Conservation (phyloP, 2,797 vertebrate species). For the Acrossocheilus fasciatus region DNA sequence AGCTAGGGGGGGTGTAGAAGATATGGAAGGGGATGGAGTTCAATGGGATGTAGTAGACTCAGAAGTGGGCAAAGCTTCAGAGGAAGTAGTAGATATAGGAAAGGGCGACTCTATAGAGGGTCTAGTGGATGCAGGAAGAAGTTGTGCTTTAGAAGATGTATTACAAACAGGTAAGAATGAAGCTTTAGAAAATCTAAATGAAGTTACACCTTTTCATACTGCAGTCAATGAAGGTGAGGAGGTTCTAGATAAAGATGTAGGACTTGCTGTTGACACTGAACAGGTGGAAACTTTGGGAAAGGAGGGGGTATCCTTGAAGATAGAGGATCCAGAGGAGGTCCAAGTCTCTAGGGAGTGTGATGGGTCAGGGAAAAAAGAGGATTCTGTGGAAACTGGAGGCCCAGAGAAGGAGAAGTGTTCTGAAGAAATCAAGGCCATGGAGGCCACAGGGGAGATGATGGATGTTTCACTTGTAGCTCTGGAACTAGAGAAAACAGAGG, state of each 20-base stretch:
- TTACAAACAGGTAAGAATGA: neutral
- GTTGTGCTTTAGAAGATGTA: neutral
- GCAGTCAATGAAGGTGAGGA: neutral
- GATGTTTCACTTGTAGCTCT: slow-evolving; percentile 71
- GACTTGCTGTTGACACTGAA: neutral
- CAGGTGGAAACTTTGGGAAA: slow-evolving; percentile 9
- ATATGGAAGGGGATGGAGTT: neutral
- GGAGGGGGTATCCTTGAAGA: neutral
- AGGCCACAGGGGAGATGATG: slow-evolving; percentile 69
- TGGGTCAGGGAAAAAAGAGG: slow-evolving; percentile 3
- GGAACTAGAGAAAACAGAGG: slow-evolving; percentile 77
- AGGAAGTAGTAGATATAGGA: neutral
- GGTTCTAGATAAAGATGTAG: slow-evolving; percentile 9
- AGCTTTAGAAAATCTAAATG: neutral
- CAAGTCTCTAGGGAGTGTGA: slow-evolving; percentile 6
- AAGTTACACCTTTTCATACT: neutral
- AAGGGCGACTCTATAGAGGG: neutral
- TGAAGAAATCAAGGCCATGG: slow-evolving; percentile 65
- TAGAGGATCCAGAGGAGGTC: slow-evolving; percentile 1
- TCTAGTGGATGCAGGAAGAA: neutral
- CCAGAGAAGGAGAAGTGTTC: slow-evolving; percentile 59
- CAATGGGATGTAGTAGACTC: slow-evolving; percentile 1
- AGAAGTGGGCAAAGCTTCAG: neutral
- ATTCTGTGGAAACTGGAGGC: neutral
- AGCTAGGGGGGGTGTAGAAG: neutral